Base-by-base conservation (phyloP, 2,888 invertebrate species). In the Euplagia quadripunctaria region DNA sequence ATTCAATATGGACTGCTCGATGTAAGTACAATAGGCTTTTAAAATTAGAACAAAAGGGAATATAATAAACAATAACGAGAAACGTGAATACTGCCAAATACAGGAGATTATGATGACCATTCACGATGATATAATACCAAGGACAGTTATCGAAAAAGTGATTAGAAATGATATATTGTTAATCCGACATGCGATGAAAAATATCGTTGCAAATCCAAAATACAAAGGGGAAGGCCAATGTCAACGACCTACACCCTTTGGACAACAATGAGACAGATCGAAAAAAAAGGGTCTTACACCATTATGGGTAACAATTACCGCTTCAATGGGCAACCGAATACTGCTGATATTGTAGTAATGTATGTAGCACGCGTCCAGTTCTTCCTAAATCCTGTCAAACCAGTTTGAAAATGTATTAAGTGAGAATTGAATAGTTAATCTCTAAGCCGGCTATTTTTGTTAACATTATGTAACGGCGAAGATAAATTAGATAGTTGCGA, bases 201-300 rank as follows among this genome's bases (percentile, higher is more conserved):
- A 92, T 92, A 91, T 91, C 87, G 89, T 89, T 89, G 91, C 94
- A 90, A 94, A 94, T 93, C 89, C 87, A 85, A 89, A 92, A 88
- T 85, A 90, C 88, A 88, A 91, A 88, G 94, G 83, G 94, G 93
- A 93, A 91, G 90, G 92, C 93, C 92, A 93, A 94, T 94, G 95
- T 95, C 95, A 96, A 94, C 89, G 95, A 96, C 95, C 95, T 85
- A 89, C 91, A 90, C 92, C 93, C 93, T 91, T 91, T 91, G 88
- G 88, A 88, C 92, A 94, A 94, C 93, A 95, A 94, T 93, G 89
- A 89, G 89, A 90, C 87, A 89, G 87, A 90, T 89, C 86, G 31
- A 20, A 89, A 83, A 95, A 93, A 94, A 92, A 91, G 94, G 95
- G 94, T 90, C 92, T 89, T 92, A 83, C 87, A 86, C 90, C 92